Evolutionary conservation across 2,113 vertebrate species (phyloP).

Genomic region (Microtus oregoni): DNA sequence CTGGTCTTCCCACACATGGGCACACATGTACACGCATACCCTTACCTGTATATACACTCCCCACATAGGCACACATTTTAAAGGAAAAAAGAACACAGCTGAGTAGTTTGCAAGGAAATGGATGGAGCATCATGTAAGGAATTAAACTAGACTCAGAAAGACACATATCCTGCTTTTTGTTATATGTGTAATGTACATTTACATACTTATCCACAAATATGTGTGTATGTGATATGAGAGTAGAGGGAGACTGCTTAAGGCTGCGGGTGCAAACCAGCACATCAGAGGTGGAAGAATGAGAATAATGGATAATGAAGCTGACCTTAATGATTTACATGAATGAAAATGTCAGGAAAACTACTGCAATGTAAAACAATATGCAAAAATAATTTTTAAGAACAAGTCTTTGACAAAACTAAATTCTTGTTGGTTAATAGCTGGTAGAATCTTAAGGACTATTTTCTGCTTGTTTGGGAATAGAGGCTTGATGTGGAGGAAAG

Average conservation of each 20-base stretch:
- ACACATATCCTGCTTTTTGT: neutral
- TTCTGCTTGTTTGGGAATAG: neutral
- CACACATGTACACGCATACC: neutral
- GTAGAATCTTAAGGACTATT: neutral
- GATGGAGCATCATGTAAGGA: neutral
- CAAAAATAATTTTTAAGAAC: neutral
- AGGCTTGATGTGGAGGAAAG: neutral
- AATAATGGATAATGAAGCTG: neutral
- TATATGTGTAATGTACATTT: neutral
- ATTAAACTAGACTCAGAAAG: neutral
- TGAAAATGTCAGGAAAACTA: neutral
- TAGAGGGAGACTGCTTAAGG: neutral
- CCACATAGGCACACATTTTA: neutral
- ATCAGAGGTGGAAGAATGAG: neutral
- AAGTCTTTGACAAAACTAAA: neutral
- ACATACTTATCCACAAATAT: too few species aligned
- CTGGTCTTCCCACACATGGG: neutral
- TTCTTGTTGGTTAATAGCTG: neutral
- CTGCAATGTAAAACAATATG: neutral
- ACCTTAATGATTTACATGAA: neutral
- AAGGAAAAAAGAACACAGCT: neutral
- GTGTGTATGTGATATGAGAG: neutral
- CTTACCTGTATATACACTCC: neutral
- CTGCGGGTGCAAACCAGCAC: neutral
- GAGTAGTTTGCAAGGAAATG: neutral